Conservation (phyloP, 2,113 vertebrate species). For the Vulpes vulpes region DNA sequence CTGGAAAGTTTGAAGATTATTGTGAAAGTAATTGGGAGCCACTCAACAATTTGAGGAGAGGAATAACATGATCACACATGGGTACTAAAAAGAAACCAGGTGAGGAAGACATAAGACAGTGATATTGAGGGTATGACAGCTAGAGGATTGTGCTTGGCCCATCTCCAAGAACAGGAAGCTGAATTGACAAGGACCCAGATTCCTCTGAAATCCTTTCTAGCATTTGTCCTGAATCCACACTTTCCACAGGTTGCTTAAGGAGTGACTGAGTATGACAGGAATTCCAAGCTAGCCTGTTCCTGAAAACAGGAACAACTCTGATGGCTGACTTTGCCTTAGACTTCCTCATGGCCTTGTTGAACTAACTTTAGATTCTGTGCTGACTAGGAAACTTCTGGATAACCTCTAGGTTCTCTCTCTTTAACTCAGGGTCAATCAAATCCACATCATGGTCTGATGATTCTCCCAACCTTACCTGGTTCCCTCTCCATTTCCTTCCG, state of each 20-base stretch:
- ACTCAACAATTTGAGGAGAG: neutral
- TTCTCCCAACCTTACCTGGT: neutral
- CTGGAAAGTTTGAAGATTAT: neutral
- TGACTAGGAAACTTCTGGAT: neutral
- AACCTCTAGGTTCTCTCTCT: neutral
- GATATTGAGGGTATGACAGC: neutral
- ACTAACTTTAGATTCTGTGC: neutral
- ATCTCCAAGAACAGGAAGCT: neutral
- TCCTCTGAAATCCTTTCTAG: neutral
- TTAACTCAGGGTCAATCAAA: neutral
- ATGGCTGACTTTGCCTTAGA: neutral
- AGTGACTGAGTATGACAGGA: neutral
- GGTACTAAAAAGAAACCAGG: neutral
- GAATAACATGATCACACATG: neutral
- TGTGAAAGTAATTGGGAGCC: neutral
- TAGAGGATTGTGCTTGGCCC: neutral
- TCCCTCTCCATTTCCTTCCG: neutral
- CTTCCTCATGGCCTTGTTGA: neutral
- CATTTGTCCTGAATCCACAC: neutral
- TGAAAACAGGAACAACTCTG: neutral
- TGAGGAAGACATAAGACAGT: neutral
- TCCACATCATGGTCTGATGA: neutral
- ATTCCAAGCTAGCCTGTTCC: neutral
- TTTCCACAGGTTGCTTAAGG: neutral
- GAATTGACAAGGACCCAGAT: neutral